These are phyloP conservation scores for Ctenodactylus gundi DNA, from an alignment of 2,113 vertebrate species.

Conservation along the genomic window DNA sequence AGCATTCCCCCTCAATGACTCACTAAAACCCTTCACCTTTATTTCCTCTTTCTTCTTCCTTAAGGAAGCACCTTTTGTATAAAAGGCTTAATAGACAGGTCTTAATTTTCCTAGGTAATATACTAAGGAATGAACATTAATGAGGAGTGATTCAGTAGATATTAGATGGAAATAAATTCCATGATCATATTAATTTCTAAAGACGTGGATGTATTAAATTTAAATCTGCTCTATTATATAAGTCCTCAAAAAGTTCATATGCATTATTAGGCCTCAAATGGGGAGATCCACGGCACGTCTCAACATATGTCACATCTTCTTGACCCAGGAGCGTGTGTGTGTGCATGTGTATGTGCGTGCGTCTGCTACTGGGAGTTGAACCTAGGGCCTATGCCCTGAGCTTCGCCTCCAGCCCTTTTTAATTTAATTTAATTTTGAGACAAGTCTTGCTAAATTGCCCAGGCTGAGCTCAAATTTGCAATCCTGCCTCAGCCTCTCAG, in stretches of 20 bases:
- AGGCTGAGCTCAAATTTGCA: too few relatives aligned
- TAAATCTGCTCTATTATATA: background rate
- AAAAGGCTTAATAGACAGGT: background rate
- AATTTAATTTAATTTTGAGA: too few relatives aligned
- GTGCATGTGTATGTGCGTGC: too few relatives aligned
- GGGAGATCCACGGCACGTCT: background rate
- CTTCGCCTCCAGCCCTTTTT: too few relatives aligned
- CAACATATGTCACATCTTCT: background rate
- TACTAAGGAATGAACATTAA: background rate
- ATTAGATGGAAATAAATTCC: background rate
- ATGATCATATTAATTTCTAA: slow-evolving; percentile 8
- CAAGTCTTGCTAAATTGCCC: too few relatives aligned
- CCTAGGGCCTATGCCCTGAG: too few relatives aligned
- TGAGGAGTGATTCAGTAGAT: background rate
- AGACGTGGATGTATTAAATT: background rate
- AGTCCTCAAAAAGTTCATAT: background rate
- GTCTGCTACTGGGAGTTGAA: too few relatives aligned
- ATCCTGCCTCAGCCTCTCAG: too few relatives aligned
- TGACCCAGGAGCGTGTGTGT: background rate
- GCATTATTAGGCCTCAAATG: background rate
- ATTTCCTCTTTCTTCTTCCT: background rate
- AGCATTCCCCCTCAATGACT: background rate
- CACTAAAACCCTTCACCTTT: background rate
- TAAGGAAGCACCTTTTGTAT: background rate
- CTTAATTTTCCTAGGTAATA: background rate